Base-by-base conservation (phyloP, 2,797 vertebrate genomes). In the Eleutherodactylus coqui region DNA sequence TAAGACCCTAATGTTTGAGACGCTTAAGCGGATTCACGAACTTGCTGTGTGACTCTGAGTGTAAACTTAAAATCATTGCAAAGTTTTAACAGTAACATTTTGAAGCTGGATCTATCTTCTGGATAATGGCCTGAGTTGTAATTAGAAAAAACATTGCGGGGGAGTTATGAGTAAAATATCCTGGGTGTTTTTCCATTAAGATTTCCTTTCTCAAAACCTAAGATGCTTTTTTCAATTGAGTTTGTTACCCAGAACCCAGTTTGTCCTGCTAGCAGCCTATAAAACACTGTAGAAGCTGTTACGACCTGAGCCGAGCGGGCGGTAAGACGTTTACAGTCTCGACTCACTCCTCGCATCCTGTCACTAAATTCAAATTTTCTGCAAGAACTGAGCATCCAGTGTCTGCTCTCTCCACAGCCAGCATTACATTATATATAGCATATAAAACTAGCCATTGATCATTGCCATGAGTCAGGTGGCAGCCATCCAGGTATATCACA, bases 391-490 rank as follows among this genome's bases (percentile, higher is more conserved):
- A 51, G 32, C n/a, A 7, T 55, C 55, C 64, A 72, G 34, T 72
- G 80, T 82, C 45, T 82, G 13, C 62, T 24, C 53, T 70, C 45
- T 27, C 47, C 32, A 51, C 32, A 38, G 79, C 21, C 79, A 51
- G 32, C 62, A 5, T 27, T 70, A 53, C 5, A 19, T 47, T 67
- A 51, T 53, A 70, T 55, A 51, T 51, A 82, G n/a, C 24, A 14
- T 60, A 83, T 73, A 75, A 82, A 58, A 83, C n/a, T 34, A 27
- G 51, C 34, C 80, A 82, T 72, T 51, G 67, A 82, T 83, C 47
- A 55, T 83, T 60, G 29, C 51, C 81, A 83, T 83, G 81, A 83
- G 49, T 83, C 81, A 83, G 69, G 10, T n/a, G 81, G 81, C 69
- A 83, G 27, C 38, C n/a, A 5, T 32, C 81, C 81, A 83, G 69